phyloP scores from a whole-genome alignment of 2,888 invertebrate genomes.

The Thumatha senex region DNA sequence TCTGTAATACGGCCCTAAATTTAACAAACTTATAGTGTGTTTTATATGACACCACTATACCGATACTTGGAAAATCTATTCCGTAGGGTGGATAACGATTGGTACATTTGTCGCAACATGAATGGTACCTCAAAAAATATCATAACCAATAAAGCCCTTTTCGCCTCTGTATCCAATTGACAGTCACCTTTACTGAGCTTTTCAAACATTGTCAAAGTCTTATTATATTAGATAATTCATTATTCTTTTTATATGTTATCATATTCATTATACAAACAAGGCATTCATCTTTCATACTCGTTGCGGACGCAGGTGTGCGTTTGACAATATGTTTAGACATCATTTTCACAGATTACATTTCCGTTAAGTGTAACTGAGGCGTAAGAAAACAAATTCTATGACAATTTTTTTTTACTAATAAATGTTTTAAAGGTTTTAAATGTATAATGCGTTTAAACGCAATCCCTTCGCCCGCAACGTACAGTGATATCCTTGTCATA shows the following conservation, averaged over 20 bases:
- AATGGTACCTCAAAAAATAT: constrained; percentile 14
- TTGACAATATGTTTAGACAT: constrained; percentile 11
- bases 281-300: constrained; percentile 68
- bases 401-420: too few relatives aligned
- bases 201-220: constrained; percentile 73
- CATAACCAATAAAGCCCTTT: constrained; percentile 59
- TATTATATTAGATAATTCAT: constrained; percentile 77
- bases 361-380: constrained; percentile 2
- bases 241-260: constrained; percentile 58
- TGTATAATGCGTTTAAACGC: constrained; percentile 9
- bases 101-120: constrained; percentile 14
- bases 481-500: constrained; percentile 73
- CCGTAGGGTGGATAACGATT: too few relatives aligned
- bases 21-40: too few relatives aligned
- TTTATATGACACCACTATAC: too few relatives aligned
- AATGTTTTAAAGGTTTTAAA: too few relatives aligned
- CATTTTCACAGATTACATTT: constrained; percentile 16
- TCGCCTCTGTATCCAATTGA: constrained; percentile 65
- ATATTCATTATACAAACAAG: constrained; percentile 74
- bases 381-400: too few relatives aligned
- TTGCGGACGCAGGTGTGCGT: constrained; percentile 48
- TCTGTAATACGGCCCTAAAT: too few relatives aligned
- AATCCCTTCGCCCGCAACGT: constrained; percentile 50
- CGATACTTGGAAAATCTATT: too few relatives aligned
- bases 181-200: constrained; percentile 60